A percentile compares a stretch with the other conserved stretches of the same genome.
These are phyloP conservation scores for Cabera pusaria DNA, from an alignment of 2,888 invertebrate species.

Conservation along the genomic window DNA sequence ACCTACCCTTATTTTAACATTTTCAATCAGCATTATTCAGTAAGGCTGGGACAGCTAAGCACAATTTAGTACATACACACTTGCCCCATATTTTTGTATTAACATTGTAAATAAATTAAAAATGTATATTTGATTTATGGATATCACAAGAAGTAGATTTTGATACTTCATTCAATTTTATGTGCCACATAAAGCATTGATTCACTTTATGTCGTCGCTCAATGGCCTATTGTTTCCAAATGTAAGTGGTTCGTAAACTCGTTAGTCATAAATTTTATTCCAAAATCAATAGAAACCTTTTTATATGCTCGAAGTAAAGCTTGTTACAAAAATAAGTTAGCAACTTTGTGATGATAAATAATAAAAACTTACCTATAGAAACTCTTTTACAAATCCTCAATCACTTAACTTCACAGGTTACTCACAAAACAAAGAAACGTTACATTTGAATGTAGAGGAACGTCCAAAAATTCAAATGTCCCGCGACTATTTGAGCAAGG, in stretches of 20 bases:
- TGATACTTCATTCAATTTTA: slow-evolving; percentile 15
- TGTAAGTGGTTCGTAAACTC: slow-evolving; percentile 44
- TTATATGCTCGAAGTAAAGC: slow-evolving; percentile 23
- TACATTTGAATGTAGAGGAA: slow-evolving; percentile 11
- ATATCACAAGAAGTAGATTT: slow-evolving; percentile 6
- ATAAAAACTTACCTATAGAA: slow-evolving; percentile 9
- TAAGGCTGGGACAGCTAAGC: too few relatives aligned
- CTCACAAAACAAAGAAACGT: slow-evolving; percentile 20
- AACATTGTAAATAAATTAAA: too few relatives aligned
- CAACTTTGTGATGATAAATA: background rate
- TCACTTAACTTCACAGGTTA: slow-evolving; percentile 27
- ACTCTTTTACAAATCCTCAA: slow-evolving; percentile 8
- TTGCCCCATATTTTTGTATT: background rate
- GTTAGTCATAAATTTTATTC: slow-evolving; percentile 39
- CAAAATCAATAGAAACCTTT: slow-evolving; percentile 38
- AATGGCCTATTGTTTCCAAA: slow-evolving; percentile 47
- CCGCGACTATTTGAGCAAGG: slow-evolving; percentile 44
- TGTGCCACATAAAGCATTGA: slow-evolving; percentile 31
- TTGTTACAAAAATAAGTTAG: slow-evolving; percentile 10
- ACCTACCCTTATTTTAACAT: slow-evolving; percentile 8
- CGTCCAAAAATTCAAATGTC: slow-evolving; percentile 50
- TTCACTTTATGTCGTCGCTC: slow-evolving; percentile 35
- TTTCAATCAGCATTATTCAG: slow-evolving; percentile 9
- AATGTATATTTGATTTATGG: too few relatives aligned
- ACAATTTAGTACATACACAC: slow-evolving; percentile 4